Percentiles rank a stretch among this genome's conserved stretches.
Conservation (phyloP, 2,113 vertebrate genomes). For the Sciurus niger region DNA sequence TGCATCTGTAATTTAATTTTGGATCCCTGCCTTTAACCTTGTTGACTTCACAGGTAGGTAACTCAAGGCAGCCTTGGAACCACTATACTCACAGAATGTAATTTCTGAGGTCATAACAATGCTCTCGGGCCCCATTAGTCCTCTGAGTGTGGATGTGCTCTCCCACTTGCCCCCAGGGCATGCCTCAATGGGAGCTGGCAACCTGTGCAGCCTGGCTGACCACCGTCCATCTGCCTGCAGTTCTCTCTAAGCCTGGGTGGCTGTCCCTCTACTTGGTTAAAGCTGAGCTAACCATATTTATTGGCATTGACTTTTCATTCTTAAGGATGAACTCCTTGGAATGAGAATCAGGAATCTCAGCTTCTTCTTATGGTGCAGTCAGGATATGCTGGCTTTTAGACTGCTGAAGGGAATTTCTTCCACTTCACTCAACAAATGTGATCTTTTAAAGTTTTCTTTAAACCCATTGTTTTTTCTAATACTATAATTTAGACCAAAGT, state of each 20-base stretch:
- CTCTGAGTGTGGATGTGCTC: neutral
- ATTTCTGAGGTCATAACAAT: conserved; percentile 33
- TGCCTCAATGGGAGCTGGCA: neutral
- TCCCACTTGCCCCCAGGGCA: neutral
- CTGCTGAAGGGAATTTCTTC: conserved; percentile 15
- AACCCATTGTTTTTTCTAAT: neutral
- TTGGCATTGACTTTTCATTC: conserved; percentile 16
- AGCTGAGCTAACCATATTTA: neutral
- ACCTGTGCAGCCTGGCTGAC: neutral
- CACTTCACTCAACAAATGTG: neutral
- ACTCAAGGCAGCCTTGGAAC: neutral
- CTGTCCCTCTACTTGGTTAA: neutral
- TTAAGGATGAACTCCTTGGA: conserved; percentile 19
- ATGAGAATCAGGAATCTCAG: neutral
- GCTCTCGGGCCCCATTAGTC: neutral
- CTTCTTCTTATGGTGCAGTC: neutral
- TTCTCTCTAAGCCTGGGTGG: neutral
- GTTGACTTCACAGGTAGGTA: neutral
- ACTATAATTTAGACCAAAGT: neutral
- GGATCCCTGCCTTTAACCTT: neutral
- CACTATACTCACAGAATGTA: neutral
- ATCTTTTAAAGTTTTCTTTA: neutral
- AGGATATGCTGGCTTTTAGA: neutral
- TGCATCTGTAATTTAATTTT: conserved; percentile 29
- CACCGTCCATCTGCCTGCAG: neutral